Percentiles rank a stretch among this genome's conserved stretches.
These are phyloP conservation scores for Trichogramma pretiosum DNA, from an alignment of 1,140 invertebrate genomes.

Conservation along the genomic window DNA sequence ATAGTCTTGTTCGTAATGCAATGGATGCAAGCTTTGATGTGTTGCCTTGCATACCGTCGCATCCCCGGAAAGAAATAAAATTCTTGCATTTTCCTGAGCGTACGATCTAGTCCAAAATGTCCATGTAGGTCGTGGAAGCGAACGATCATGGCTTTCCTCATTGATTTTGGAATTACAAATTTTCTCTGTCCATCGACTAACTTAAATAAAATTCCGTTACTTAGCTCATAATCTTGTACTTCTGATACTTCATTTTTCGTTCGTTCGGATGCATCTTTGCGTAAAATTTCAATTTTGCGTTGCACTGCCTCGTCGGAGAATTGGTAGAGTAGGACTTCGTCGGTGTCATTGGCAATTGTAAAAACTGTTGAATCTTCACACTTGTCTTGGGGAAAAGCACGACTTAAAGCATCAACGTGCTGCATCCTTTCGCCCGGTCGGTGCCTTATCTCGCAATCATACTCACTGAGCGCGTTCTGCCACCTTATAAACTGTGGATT, in stretches of 20 bases:
- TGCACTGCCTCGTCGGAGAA: not conserved
- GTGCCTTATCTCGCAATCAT: no score
- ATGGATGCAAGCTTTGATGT: conserved; percentile 9
- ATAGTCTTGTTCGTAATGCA: conserved; percentile 11
- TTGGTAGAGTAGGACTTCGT: conserved; percentile 8
- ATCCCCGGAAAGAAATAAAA: conserved; percentile 13
- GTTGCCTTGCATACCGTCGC: conserved; percentile 4
- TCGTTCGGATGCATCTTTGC: not conserved
- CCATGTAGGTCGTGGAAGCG: conserved; percentile 6
- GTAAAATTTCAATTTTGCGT: conserved; percentile 10
- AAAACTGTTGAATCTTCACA: not conserved
- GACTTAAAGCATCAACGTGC: no score
- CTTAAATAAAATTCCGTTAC: conserved; percentile 5
- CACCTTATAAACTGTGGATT: conserved; percentile 4
- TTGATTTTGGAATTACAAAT: no score
- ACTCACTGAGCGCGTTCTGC: no score
- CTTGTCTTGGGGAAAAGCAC: not conserved
- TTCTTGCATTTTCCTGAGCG: not conserved
- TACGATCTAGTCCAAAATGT: conserved; percentile 14
- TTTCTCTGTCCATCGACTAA: no score
- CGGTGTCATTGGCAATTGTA: not conserved
- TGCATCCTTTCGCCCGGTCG: no score
- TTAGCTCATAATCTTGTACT: not conserved
- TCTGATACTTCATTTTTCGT: not conserved
- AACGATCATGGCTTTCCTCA: conserved; percentile 9